Evolutionary conservation across 2,113 vertebrate species (phyloP), one percentile per base, ranked within the genome.

Genomic region (Atlantisia rogersi): DNA sequence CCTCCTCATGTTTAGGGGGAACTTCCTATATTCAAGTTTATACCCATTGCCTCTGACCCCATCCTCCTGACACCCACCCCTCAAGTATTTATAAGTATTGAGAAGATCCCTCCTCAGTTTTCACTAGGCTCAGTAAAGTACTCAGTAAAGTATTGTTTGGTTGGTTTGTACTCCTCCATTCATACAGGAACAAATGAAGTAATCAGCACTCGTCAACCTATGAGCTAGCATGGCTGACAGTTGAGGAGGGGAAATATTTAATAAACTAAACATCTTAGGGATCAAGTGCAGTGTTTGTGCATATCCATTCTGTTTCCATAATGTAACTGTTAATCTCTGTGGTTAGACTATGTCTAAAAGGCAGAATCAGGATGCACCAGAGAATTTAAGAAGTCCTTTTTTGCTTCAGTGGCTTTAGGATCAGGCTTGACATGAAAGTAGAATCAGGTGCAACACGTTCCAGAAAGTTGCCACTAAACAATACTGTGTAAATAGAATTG

Each of bases 361-460:
- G 26, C n/a, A 79, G 82, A 82, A 65, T 69, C 22, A 28, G 46
- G 53, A 77, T 77, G n/a, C 42, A 14, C 81, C 67, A 18, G 25
- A 69, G 19, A 74, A 69, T 85, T 88, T 64, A 63, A 92, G 39
- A 78, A 69, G 10, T 28, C n/a, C 70, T 67, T 68, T 63, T 90
- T 92, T 52, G 8, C 32, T 63, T 83, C 32, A 32, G 5, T 93
- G 80, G 35, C 76, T 88, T 92, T 64, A 81, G 28, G 18, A 83
- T 90, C 53, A 95, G 44, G n/a, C n/a, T 89, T 19, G 46, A 76
- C 48, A 35, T 88, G 35, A 93, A 88, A 88, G 58, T 28, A 78
- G 76, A 88, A 77, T 88, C 39, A n/a, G 35, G 60, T 74, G 79
- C 70, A 92, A 79, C 31, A 8, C 73, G 82, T 95, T 97, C 92